A percentile compares a stretch with the other conserved stretches of the same genome.
Evolutionary conservation across 1,140 invertebrate species (phyloP).

Genomic region (Aplysia californica): DNA sequence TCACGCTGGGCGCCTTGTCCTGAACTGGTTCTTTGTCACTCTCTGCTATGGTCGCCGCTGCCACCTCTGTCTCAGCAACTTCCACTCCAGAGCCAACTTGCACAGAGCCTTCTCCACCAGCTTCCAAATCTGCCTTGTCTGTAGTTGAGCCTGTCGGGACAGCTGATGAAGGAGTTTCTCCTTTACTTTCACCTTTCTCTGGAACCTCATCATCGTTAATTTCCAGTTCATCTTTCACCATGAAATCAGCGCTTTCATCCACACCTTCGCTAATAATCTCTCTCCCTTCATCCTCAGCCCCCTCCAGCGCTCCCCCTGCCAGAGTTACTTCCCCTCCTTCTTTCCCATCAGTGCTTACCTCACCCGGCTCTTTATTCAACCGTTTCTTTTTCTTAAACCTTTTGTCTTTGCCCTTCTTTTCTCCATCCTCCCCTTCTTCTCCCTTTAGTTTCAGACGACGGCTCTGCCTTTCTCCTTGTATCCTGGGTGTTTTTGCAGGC

Average conservation of each 20-base stretch:
- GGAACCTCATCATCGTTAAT: background rate
- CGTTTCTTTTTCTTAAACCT: background rate
- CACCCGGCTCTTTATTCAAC: background rate
- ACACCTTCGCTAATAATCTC: slow-evolving; percentile 9
- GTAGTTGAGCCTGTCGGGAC: background rate
- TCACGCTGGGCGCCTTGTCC: too few relatives aligned
- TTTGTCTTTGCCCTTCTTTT: background rate
- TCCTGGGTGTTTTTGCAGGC: background rate
- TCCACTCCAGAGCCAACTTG: background rate
- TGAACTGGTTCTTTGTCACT: too few relatives aligned
- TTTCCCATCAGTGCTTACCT: background rate
- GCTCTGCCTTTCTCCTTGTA: slow-evolving; percentile 17
- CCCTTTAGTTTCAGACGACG: slow-evolving; percentile 9
- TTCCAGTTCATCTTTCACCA: slow-evolving; percentile 13
- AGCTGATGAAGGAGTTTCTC: background rate
- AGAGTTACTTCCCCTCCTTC: background rate
- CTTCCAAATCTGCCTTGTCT: background rate
- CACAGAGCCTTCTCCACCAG: background rate
- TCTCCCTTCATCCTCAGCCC: background rate
- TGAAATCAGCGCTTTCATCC: background rate
- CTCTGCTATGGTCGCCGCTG: too few relatives aligned
- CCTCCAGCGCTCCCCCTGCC: background rate
- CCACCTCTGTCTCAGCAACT: too few relatives aligned
- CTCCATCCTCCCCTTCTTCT: slow-evolving; percentile 17
- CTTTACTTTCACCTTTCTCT: background rate